Base-by-base conservation (phyloP, 2,113 vertebrate species). In the Callipepla californica region DNA sequence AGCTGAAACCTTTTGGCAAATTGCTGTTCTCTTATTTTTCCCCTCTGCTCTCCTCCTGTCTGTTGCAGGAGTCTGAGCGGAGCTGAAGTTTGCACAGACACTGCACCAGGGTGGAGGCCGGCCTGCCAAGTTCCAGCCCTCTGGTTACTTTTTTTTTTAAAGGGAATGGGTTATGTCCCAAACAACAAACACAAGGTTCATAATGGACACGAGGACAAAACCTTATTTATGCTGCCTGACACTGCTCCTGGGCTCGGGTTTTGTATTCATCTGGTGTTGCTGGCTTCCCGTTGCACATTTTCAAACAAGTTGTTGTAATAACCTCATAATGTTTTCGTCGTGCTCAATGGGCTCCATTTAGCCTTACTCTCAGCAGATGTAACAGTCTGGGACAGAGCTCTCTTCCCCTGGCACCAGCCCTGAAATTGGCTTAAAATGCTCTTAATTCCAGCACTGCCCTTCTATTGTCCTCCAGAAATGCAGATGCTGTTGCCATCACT, bases 281-380 rank as follows among this genome's bases (percentile, higher is more conserved):
- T 82, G 81, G 66, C 87, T 77, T 66, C 91, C 81, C 62, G 28
- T 70, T 61, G 67, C 73, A 82, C 45, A 28, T 12, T 93, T 75
- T 58, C 91, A 55, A 58, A 74, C 50, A 63, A 55, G 32, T 8
- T 61, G 53, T 65, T 90, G 26, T 36, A 79, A 94, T 76, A 85
- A 89, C 70, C 70, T 83, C 40, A 6, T 50, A n/a, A 58, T 22
- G 23, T 53, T 36, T 74, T 80, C 62, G 36, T 59, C 50, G 73
- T 0, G 0, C 61, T 80, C 47, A 34, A 0, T 17, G 26, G 72
- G 19, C 63, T 79, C 0, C 0, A 32, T 69, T 79, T 85, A 6
- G 9, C 40, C 66, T 78, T 13, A 6, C 44, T 42, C 16, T 79
- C 7, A 32, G 80, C 23, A 36, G 70, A 82, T 92, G 89, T 32